Percentiles rank a stretch among this genome's conserved stretches.
These are phyloP conservation scores for Bombus polaris DNA, from an alignment of 1,140 invertebrate species.

Conservation along the genomic window DNA sequence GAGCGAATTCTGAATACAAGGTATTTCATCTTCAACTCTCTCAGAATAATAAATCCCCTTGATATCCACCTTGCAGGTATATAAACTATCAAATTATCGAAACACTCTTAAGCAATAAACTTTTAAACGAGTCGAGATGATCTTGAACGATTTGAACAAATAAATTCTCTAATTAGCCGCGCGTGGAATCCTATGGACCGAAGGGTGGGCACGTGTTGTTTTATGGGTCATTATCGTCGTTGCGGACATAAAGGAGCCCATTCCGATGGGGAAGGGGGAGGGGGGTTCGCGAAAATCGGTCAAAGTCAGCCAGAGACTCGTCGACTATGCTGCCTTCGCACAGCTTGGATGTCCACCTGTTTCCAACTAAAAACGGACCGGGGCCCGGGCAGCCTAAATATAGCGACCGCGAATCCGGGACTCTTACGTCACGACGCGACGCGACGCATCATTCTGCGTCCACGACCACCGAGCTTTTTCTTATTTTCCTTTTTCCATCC, in stretches of 20 bases:
- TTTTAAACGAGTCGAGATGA: neutral
- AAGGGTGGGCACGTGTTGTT: neutral
- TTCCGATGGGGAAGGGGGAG: conserved; percentile 2
- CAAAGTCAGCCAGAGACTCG: conserved; percentile 77
- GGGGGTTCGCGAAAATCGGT: conserved; percentile 77
- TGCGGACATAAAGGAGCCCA: conserved; percentile 39
- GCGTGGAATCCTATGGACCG: neutral
- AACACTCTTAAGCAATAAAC: neutral
- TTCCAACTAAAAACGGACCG: conserved; percentile 80
- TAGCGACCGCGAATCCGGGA: conserved; percentile 78
- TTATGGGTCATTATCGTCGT: conserved; percentile 60
- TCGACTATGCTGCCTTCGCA: conserved; percentile 65
- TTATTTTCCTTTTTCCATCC: conserved; percentile 38
- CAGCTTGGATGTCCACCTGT: conserved; percentile 78
- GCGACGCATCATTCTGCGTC: conserved; percentile 53
- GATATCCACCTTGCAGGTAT: neutral
- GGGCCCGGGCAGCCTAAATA: conserved; percentile 80
- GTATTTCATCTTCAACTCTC: neutral
- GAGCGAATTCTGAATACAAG: neutral
- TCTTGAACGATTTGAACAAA: neutral
- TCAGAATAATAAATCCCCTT: neutral
- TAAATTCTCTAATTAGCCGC: neutral
- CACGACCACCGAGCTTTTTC: conserved; percentile 47
- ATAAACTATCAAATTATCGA: neutral
- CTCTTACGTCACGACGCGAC: conserved; percentile 66